These are phyloP conservation scores for Machimus rusticus DNA, from an alignment of 2,888 invertebrate species.

Conservation along the genomic window DNA sequence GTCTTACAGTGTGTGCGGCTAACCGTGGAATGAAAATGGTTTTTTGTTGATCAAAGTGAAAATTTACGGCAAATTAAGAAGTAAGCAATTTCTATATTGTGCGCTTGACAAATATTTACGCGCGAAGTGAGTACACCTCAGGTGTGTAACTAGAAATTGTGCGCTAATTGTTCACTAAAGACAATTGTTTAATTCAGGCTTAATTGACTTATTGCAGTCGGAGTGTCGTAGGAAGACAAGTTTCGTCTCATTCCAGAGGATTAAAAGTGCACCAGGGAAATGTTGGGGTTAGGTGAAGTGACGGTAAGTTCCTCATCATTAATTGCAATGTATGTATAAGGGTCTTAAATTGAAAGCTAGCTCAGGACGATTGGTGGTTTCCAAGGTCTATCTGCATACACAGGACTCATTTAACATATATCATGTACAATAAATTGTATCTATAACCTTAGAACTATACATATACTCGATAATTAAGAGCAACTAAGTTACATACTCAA, in stretches of 20 bases:
- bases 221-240: not conserved
- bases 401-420: not conserved
- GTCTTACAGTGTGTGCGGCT: slow-evolving; percentile 42
- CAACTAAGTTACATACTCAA: not conserved
- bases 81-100: not conserved
- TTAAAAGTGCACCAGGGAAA: not conserved
- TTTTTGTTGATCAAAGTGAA: slow-evolving; percentile 42
- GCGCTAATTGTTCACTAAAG: not conserved
- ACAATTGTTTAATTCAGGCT: not conserved
- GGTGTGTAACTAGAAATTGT: not conserved
- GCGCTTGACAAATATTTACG: not conserved
- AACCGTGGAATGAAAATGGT: slow-evolving; percentile 43
- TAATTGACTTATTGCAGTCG: not conserved
- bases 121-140: not conserved
- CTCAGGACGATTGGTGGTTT: not conserved
- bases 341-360: not conserved
- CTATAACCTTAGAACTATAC: not conserved
- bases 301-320: slow-evolving; percentile 33
- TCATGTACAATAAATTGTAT: not conserved
- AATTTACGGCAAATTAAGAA: slow-evolving; percentile 10
- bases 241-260: slow-evolving; percentile 24
- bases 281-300: slow-evolving; percentile 45
- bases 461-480: not conserved
- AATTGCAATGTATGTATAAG: not conserved
- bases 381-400: not conserved